A percentile compares a stretch with the other conserved stretches of the same genome.
These are phyloP conservation scores for Myotis myotis DNA, from an alignment of 2,797 vertebrate genomes.

Conservation along the genomic window DNA sequence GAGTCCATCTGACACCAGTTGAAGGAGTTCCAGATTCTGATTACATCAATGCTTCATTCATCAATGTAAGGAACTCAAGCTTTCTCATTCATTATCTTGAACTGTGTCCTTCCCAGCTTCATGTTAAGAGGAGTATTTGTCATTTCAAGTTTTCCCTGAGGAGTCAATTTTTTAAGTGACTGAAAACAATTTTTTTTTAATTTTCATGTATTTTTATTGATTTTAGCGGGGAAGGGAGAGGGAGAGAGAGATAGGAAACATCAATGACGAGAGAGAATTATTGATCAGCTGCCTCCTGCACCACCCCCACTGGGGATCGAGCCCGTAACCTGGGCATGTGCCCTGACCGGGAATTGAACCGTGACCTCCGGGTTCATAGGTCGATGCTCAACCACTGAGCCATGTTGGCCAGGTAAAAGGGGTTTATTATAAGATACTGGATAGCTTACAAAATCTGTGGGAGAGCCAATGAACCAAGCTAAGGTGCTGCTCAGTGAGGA, in stretches of 20 bases:
- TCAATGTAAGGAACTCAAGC: slow-evolving; percentile 90
- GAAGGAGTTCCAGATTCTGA: slow-evolving; percentile 98
- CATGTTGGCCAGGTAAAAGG: background rate
- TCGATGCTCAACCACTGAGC: too few species aligned
- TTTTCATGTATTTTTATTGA: too few species aligned
- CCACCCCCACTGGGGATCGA: too few species aligned
- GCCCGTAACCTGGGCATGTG: too few species aligned
- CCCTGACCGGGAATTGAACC: too few species aligned
- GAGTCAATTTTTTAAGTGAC: background rate
- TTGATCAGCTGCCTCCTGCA: too few species aligned
- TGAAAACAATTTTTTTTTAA: background rate
- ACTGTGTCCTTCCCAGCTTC: background rate
- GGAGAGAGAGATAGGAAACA: too few species aligned
- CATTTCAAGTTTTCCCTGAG: slow-evolving; percentile 26
- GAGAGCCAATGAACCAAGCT: background rate
- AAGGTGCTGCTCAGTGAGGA: background rate
- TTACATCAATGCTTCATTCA: slow-evolving; percentile 98
- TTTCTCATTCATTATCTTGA: slow-evolving; percentile 5
- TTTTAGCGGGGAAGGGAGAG: too few species aligned
- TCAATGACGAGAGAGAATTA: too few species aligned
- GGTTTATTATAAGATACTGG: background rate
- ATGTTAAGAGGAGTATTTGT: slow-evolving; percentile 7
- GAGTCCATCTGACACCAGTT: slow-evolving; percentile 94
- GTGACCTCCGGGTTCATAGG: too few species aligned
- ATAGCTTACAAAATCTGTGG: background rate